A percentile compares a stretch with the other conserved stretches of the same genome.
Evolutionary conservation across 2,888 invertebrate genomes (phyloP).

Genomic region (Scelioninae gen. 2): DNA sequence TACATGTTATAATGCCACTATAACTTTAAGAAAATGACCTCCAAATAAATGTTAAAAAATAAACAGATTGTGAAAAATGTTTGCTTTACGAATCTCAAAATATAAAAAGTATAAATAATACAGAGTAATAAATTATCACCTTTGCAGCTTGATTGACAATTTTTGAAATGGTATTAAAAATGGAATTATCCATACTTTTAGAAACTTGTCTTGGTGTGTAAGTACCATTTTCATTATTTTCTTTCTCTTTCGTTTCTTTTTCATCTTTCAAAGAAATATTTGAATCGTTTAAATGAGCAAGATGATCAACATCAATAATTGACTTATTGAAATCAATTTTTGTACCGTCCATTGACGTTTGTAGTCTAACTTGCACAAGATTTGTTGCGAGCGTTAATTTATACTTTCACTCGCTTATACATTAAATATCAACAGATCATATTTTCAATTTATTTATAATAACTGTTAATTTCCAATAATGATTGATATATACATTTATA

Average conservation of each 20-base stretch:
- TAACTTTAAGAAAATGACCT: no score
- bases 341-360: conserved; percentile 50
- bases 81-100: no score
- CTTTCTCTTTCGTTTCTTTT: conserved; percentile 46
- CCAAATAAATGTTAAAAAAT: no score
- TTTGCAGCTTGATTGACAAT: conserved; percentile 73
- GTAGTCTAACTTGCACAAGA: conserved; percentile 45
- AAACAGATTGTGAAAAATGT: no score
- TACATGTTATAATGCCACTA: no score
- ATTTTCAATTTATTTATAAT: conserved; percentile 18
- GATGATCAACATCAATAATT: conserved; percentile 20
- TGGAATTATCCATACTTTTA: conserved; percentile 71
- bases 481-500: conserved; percentile 47
- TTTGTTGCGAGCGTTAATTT: background rate
- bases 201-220: conserved; percentile 68
- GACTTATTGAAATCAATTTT: conserved; percentile 49
- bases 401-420: conserved; percentile 11
- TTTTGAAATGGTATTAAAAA: conserved; percentile 74
- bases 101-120: conserved; percentile 5
- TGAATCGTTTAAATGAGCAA: conserved; percentile 20
- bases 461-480: conserved; percentile 10
- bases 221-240: conserved; percentile 54
- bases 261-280: conserved; percentile 32
- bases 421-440: conserved; percentile 26
- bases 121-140: conserved; percentile 61